Evolutionary conservation across 37 sponge, comb jelly and placozoan genomes (phyloP).

Genomic region (Aplysina aerophoba): DNA sequence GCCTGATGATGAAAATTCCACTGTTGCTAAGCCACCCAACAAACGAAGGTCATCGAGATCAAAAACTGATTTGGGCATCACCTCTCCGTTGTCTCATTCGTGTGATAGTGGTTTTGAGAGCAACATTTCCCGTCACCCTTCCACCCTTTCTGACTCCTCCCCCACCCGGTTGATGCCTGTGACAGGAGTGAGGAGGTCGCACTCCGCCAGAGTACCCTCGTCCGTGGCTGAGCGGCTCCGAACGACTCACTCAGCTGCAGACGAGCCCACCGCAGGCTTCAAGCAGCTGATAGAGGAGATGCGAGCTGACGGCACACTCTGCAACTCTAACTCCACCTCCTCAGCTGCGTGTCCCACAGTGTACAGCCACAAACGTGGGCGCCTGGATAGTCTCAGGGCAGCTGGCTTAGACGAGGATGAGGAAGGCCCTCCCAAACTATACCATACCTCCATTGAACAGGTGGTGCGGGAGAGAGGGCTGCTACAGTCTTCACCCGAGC

Average conservation of each 20-base stretch:
- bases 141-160: not conserved
- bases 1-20: not conserved
- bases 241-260: too few relatives aligned
- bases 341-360: not conserved
- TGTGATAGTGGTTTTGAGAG: constrained; percentile 34
- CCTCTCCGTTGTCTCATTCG: too few relatives aligned
- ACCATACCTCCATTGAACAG: constrained; percentile 13
- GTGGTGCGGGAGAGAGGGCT: not conserved
- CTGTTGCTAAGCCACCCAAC: not conserved
- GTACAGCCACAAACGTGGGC: not conserved
- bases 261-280: not conserved
- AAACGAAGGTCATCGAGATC: not conserved
- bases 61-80: constrained; percentile 7
- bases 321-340: not conserved
- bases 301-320: not conserved
- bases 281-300: not conserved
- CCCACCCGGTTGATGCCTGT: not conserved
- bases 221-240: not conserved
- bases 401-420: not conserved
- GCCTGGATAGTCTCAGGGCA: not conserved
- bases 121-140: constrained; percentile 9
- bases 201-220: not conserved
- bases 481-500: too few relatives aligned
- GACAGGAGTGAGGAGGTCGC: not conserved
- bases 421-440: not conserved